Base-by-base conservation (phyloP, 2,888 invertebrate genomes). In the Bibio marci region DNA sequence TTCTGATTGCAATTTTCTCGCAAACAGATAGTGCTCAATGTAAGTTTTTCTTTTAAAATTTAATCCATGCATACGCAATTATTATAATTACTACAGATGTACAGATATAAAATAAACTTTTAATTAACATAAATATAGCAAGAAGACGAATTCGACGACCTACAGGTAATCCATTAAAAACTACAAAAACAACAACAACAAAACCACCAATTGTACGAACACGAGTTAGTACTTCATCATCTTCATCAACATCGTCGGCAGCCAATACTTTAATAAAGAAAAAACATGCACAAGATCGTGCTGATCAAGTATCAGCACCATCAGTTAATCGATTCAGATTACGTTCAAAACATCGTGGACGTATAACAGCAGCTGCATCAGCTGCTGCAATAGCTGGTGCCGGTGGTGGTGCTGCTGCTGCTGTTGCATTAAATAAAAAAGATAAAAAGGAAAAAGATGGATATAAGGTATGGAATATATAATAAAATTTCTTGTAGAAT, bases 371-470 rank as follows among this genome's bases (percentile, higher is more conserved):
- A 30, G 49, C 47, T 13, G 52, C 46, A 13, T 59, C 59, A 39
- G 74, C 73, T 48, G 73, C 70, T 49, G 72, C 70, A 44, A 66
- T 69, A 11, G 66, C 71, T n/a, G 70, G 76, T 4, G 72, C 75
- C 47, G 32, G 15, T 14, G 32, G 5, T 7, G 41, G 18, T 14
- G 48, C 58, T n/a, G 68, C 70, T 3, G 68, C 70, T 3, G 66
- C 62, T 26, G 63, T 71, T n/a, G 67, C 72, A 15, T 68, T 69
- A 48, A 59, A 70, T 37, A 67, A 62, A 36, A 67, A 71, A 33
- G 58, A 58, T 42, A 72, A 71, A 43, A 75, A 74, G 46, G 71
- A 74, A 44, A 76, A 76, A 49, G 76, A 77, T 65, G 77, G 76
- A 36, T 77, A 79, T 53, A 80, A 80, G 13, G 37, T 64, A 71